Percentiles rank a stretch among this genome's conserved stretches.
Conservation (phyloP, 2,888 invertebrate genomes). For the Desoria tigrina region DNA sequence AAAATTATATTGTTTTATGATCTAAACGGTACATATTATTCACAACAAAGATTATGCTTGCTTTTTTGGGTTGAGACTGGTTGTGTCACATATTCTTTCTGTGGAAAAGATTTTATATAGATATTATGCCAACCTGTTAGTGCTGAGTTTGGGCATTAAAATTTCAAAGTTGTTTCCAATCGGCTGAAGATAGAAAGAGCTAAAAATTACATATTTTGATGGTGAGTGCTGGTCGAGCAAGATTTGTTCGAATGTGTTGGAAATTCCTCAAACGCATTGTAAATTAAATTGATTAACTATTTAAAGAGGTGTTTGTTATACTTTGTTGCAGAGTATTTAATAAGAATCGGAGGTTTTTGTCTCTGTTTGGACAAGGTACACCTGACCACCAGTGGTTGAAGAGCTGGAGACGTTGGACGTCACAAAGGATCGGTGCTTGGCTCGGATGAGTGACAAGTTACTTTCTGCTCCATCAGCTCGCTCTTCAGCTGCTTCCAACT, state of each 20-base stretch:
- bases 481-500: slow-evolving; percentile 95
- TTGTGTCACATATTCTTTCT: too few relatives aligned
- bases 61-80: too few relatives aligned
- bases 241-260: slow-evolving; percentile 7
- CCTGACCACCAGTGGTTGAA: slow-evolving; percentile 79
- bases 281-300: slow-evolving; percentile 19
- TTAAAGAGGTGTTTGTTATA: not conserved
- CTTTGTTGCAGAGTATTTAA: not conserved
- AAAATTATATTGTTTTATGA: too few relatives aligned
- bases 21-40: too few relatives aligned
- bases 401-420: slow-evolving; percentile 75
- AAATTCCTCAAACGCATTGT: slow-evolving; percentile 15
- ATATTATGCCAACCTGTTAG: too few relatives aligned
- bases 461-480: slow-evolving; percentile 93
- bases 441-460: slow-evolving; percentile 90
- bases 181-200: too few relatives aligned
- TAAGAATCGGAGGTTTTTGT: slow-evolving; percentile 50
- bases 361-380: slow-evolving; percentile 57
- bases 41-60: too few relatives aligned
- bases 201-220: too few relatives aligned
- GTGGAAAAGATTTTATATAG: too few relatives aligned
- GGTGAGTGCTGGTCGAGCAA: slow-evolving; percentile 1
- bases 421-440: slow-evolving; percentile 92
- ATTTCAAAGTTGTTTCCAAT: too few relatives aligned
- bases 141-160: too few relatives aligned